Evolutionary conservation across 2,888 invertebrate species (phyloP).

Genomic region (Lysandra coridon): DNA sequence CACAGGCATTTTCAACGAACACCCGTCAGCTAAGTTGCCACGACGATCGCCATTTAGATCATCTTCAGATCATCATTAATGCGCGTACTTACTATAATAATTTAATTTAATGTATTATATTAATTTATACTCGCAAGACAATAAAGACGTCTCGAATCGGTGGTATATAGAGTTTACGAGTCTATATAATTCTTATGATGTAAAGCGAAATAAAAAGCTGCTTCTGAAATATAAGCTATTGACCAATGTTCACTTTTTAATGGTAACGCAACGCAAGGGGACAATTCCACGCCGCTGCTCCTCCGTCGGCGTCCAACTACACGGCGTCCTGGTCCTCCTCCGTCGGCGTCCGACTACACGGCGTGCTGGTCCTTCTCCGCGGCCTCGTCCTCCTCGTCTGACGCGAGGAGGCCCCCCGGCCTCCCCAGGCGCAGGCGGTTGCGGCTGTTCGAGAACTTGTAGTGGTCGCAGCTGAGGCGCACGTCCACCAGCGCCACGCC

Average conservation of each 20-base stretch:
- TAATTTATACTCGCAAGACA: no score
- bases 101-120: no score
- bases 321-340: not conserved
- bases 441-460: not conserved
- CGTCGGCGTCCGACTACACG: not conserved
- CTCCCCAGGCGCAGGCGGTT: not conserved
- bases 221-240: not conserved
- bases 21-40: no score
- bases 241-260: not conserved
- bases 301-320: not conserved
- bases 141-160: no score
- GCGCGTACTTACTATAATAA: no score
- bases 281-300: not conserved
- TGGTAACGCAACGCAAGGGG: not conserved
- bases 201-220: not conserved
- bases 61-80: no score
- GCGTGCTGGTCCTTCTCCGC: not conserved
- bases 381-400: not conserved
- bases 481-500: not conserved
- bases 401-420: not conserved
- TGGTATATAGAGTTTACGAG: no score
- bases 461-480: conserved; percentile 3
- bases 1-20: no score
- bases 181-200: not conserved
- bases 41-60: no score